phyloP scores from a whole-genome alignment of 2,113 vertebrate genomes.

The Sturnus vulgaris region DNA sequence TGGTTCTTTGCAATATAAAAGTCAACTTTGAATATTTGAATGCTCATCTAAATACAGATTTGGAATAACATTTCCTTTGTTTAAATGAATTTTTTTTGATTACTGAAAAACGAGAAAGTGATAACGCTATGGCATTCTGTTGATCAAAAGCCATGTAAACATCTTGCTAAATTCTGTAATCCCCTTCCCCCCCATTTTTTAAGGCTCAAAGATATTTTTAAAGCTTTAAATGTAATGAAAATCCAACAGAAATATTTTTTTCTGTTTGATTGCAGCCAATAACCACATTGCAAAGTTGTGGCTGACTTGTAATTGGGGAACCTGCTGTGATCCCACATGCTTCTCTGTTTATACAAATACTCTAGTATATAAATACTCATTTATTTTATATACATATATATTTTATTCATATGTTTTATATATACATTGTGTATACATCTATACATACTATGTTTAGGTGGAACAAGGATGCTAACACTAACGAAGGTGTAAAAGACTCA shows the following conservation, averaged over 20 bases:
- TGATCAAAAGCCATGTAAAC: not conserved
- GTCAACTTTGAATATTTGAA: not conserved
- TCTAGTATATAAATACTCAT: slow-evolving; percentile 52
- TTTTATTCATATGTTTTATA: too few relatives aligned
- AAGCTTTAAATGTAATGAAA: slow-evolving; percentile 38
- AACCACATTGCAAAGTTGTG: slow-evolving; percentile 60
- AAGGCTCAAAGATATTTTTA: slow-evolving; percentile 3
- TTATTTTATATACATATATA: slow-evolving; percentile 41
- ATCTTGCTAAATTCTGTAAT: slow-evolving; percentile 1
- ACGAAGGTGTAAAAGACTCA: slow-evolving; percentile 27
- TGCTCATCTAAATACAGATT: not conserved
- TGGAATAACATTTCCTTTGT: slow-evolving; percentile 8
- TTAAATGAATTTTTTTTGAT: not conserved
- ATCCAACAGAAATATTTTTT: slow-evolving; percentile 73
- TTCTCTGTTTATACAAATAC: slow-evolving; percentile 58
- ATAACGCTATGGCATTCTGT: not conserved
- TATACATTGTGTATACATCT: not conserved
- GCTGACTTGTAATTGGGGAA: slow-evolving; percentile 40
- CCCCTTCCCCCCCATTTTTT: not conserved
- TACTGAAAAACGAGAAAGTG: not conserved
- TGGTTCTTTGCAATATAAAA: not conserved
- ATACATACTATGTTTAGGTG: slow-evolving; percentile 30
- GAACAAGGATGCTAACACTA: slow-evolving; percentile 37
- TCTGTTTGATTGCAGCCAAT: slow-evolving; percentile 61
- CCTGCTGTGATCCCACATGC: slow-evolving; percentile 52